phyloP scores from a whole-genome alignment of 2,888 invertebrate genomes.

The Drosophila fulvimacula region DNA sequence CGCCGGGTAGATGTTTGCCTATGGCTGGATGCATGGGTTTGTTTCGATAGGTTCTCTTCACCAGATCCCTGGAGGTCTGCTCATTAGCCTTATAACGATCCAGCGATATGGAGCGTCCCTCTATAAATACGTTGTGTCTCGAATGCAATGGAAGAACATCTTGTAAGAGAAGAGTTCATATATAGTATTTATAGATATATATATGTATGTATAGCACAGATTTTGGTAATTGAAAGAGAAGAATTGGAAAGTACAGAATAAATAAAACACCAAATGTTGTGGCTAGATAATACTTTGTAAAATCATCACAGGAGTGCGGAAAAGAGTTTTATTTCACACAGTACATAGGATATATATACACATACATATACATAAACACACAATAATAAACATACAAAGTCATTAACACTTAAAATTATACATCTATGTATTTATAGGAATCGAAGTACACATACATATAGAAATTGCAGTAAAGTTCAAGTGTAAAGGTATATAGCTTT shows the following conservation, averaged over 20 bases:
- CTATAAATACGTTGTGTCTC: conserved; percentile 63
- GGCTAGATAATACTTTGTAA: conserved; percentile 46
- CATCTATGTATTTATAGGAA: conserved; percentile 19
- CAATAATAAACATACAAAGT: conserved; percentile 32
- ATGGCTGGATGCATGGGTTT: conserved; percentile 16
- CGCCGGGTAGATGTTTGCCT: conserved; percentile 23
- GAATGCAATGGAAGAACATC: conserved; percentile 56
- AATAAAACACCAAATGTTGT: conserved; percentile 47
- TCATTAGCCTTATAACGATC: conserved; percentile 65
- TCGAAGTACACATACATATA: conserved; percentile 22
- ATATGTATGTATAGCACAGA: background rate
- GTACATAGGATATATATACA: conserved; percentile 28
- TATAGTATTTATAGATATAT: conserved; percentile 4
- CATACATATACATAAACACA: conserved; percentile 22
- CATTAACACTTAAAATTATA: conserved; percentile 53
- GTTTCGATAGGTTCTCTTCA: conserved; percentile 27
- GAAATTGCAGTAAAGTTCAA: conserved; percentile 26
- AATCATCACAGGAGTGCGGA: conserved; percentile 73
- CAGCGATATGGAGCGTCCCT: conserved; percentile 76
- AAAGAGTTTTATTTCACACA: conserved; percentile 66
- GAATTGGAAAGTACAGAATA: conserved; percentile 11
- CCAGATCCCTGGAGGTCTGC: background rate
- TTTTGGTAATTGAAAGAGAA: conserved; percentile 9
- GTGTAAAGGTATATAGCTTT: conserved; percentile 24
- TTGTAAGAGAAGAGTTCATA: conserved; percentile 14